Evolutionary conservation across 2,113 vertebrate species (phyloP).

Genomic region (Heterotilapia buettikoferi): DNA sequence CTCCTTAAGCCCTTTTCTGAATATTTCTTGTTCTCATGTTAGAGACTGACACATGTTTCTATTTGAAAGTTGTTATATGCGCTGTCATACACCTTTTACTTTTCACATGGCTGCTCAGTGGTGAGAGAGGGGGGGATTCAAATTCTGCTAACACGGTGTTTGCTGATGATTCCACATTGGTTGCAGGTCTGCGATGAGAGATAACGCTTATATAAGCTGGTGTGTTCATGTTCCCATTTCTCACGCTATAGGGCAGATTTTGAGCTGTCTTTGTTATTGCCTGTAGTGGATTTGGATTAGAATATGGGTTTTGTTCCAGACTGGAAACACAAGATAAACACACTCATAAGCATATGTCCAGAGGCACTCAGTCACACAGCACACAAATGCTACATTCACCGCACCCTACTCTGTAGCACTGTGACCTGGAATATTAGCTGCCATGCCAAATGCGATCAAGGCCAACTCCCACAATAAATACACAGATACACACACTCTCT

Average conservation of each 20-base stretch:
- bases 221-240: slow-evolving; percentile 2
- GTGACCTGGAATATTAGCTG: slow-evolving; percentile 39
- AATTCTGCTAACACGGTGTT: neutral
- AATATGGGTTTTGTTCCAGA: slow-evolving; percentile 28
- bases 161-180: neutral
- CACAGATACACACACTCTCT: neutral
- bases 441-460: slow-evolving; percentile 13
- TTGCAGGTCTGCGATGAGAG: slow-evolving; percentile 11
- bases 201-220: slow-evolving; percentile 9
- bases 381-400: neutral
- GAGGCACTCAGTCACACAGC: neutral
- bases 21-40: neutral
- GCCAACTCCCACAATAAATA: slow-evolving; percentile 24
- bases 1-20: neutral
- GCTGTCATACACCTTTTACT: neutral
- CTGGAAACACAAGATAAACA: slow-evolving; percentile 38
- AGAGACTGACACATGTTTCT: neutral
- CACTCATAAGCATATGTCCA: neutral
- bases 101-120: neutral
- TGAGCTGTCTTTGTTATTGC: slow-evolving; percentile 36
- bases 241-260: slow-evolving; percentile 33
- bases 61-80: neutral
- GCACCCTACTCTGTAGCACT: neutral
- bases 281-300: slow-evolving; percentile 39
- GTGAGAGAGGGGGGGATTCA: neutral